phyloP scores from a whole-genome alignment of 2,888 invertebrate genomes.

The Didymodactylos carnosus region DNA sequence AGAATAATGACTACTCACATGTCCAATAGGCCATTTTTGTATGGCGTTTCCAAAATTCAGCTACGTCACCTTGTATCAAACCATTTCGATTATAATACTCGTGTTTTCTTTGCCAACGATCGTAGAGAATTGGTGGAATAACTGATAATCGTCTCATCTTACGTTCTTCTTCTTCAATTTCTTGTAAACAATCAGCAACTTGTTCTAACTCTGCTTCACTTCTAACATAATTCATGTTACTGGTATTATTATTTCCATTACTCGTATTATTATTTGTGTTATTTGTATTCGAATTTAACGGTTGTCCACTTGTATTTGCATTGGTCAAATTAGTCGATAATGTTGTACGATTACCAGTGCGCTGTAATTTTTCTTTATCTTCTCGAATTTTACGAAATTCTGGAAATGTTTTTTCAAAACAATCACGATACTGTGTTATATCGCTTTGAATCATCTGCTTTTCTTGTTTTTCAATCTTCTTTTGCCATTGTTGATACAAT shows the following conservation, averaged over 20 bases:
- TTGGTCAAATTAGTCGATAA: no score
- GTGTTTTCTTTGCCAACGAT: constrained; percentile 49
- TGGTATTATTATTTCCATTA: background rate
- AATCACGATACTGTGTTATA: constrained; percentile 74
- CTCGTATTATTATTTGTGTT: background rate
- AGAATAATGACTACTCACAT: no score
- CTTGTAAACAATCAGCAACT: constrained; percentile 2
- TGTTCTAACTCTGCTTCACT: constrained; percentile 58
- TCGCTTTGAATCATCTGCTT: constrained; percentile 47
- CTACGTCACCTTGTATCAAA: constrained; percentile 45
- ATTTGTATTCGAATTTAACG: background rate
- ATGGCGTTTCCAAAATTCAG: constrained; percentile 53
- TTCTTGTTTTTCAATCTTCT: constrained; percentile 48
- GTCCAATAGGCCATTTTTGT: constrained; percentile 37
- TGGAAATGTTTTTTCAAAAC: constrained; percentile 91
- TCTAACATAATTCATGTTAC: constrained; percentile 46
- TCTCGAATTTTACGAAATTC: constrained; percentile 83
- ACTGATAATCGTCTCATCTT: constrained; percentile 89
- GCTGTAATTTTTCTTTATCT: constrained; percentile 56
- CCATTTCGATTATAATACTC: constrained; percentile 67
- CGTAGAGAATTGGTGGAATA: constrained; percentile 70
- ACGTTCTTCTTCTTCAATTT: constrained; percentile 65
- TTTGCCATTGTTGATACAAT: constrained; percentile 52
- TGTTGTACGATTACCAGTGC: background rate
- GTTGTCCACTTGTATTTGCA: background rate